Evolutionary conservation across 1,140 invertebrate species (phyloP), one percentile per base, ranked within the genome.

Genomic region (Sarcophaga bullata): DNA sequence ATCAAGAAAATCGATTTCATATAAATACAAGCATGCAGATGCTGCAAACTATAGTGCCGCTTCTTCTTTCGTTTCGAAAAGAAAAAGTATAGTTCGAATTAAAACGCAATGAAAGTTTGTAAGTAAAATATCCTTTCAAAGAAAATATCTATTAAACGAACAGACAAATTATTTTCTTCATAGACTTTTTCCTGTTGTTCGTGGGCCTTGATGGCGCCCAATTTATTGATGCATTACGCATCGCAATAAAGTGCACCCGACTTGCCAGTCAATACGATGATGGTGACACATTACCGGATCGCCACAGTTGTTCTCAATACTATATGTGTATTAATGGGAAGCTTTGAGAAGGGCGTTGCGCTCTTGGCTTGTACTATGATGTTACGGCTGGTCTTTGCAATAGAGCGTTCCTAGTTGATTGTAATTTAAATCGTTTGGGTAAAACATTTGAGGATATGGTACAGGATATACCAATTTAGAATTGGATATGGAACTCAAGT

Each of bases 101-200:
- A 37, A 37, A 37, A 37, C 25, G 37, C 49, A 19, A 78, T 78
- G 75, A 78, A 78, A 78, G 48, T 78, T 78, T 78, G 75, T 78
- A 78, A 78, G 75, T 78, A 13, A 75, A 75, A 75, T 47, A 52
- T 19, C 17, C 62, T 25, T 25, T 11, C 25, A 37, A 2, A 37
- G 25, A 37, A 37, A 37, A 37, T 37, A 37, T 4, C 25, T 37
- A 4, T 37, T 1, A 37, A 37, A 37, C 25, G 25, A 37, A 37
- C 25, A 37, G 25, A 37, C 1, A 2, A 37, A 37, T 72, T 48
- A 6, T 76, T 48, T 47, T 4, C 8, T 47, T 49, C 17, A 7
- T 10, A 78, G 75, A 52, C 75, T 78, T 50, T 78, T 78, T 78
- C 50, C 19, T 78, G 19, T 17, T 50, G 25, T 52, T 52, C 50